Evolutionary conservation across 2,797 vertebrate genomes (phyloP).

Genomic region (Steatocranus sp.): DNA sequence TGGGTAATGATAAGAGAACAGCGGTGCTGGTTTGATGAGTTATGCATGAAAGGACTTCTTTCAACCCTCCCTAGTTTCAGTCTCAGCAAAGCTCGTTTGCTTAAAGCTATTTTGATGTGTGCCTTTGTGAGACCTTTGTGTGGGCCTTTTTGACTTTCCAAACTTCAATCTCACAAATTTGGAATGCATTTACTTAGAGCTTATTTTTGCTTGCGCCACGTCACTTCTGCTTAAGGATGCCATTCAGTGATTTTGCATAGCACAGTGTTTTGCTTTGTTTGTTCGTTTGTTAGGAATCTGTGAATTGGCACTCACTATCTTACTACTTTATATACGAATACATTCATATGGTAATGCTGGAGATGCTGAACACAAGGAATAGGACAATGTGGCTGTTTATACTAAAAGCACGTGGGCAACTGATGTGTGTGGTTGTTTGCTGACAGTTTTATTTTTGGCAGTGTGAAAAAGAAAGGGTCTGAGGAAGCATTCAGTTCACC

Average conservation of each 20-base stretch:
- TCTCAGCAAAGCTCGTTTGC: conserved; percentile 47
- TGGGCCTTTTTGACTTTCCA: conserved; percentile 53
- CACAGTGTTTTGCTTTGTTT: neutral
- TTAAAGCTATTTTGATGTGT: conserved; percentile 60
- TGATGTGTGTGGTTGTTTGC: neutral
- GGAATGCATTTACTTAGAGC: conserved; percentile 22
- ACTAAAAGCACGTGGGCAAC: neutral
- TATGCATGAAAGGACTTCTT: conserved; percentile 70
- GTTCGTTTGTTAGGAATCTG: neutral
- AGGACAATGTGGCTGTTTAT: neutral
- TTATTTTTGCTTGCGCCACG: conserved; percentile 7
- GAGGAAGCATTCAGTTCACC: neutral
- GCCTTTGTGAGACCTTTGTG: conserved; percentile 57
- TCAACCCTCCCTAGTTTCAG: conserved; percentile 53
- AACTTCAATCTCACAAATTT: conserved; percentile 50
- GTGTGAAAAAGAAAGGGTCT: neutral
- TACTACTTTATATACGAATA: neutral
- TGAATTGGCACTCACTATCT: neutral
- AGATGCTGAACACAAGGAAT: neutral
- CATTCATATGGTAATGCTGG: neutral
- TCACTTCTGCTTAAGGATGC: conserved; percentile 20
- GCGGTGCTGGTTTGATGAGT: conserved; percentile 65
- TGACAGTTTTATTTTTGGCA: neutral
- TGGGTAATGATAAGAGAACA: conserved; percentile 69
- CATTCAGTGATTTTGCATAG: neutral